phyloP scores from a whole-genome alignment of 2,113 vertebrate genomes.

The Okapia johnstoni region DNA sequence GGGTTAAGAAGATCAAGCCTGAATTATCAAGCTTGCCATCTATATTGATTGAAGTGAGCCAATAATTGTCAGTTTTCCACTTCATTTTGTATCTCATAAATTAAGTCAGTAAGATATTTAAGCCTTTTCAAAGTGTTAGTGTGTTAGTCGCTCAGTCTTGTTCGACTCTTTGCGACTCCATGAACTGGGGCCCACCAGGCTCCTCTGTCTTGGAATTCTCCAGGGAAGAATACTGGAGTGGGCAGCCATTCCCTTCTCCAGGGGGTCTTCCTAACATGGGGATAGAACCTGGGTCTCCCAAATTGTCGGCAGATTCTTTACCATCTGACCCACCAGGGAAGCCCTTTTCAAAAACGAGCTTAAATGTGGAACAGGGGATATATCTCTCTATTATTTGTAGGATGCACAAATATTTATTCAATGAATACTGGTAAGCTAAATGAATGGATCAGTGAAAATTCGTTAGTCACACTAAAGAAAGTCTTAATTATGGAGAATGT shows the following conservation, averaged over 20 bases:
- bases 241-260: background rate
- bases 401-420: background rate
- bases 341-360: background rate
- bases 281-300: background rate
- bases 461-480: background rate
- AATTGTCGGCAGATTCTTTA: background rate
- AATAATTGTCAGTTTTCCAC: slow-evolving; percentile 8
- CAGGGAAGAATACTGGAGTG: background rate
- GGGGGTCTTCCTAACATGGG: background rate
- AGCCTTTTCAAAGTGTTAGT: background rate
- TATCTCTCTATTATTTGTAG: background rate
- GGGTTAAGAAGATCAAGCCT: background rate
- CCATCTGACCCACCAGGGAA: accelerated
- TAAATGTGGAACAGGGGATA: background rate
- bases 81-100: slow-evolving; percentile 30
- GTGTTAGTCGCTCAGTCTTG: background rate
- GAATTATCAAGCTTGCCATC: background rate
- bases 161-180: background rate
- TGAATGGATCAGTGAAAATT: background rate
- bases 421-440: background rate
- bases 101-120: background rate
- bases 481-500: background rate
- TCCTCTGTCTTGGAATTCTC: background rate
- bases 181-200: background rate
- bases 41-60: slow-evolving; percentile 16